Percentiles rank a stretch among this genome's conserved stretches.
Conservation (phyloP, 2,888 invertebrate species). For the Sesia apiformis region DNA sequence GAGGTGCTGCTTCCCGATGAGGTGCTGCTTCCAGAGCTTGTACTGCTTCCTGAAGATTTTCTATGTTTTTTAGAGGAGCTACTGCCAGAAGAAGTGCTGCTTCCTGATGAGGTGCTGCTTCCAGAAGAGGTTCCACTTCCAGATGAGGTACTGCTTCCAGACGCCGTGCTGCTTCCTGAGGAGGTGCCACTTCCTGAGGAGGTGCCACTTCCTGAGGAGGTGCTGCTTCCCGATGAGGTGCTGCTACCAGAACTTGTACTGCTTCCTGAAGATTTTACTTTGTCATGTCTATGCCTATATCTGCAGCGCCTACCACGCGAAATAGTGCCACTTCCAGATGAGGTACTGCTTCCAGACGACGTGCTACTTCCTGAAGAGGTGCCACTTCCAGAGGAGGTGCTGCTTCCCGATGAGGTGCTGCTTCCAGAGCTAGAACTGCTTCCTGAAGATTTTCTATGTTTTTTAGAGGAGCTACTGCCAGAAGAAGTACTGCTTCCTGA, state of each 20-base stretch:
- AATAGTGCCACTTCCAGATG: too few relatives aligned
- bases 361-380: too few relatives aligned
- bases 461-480: too few relatives aligned
- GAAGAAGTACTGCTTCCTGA: too few relatives aligned
- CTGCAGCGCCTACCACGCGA: too few relatives aligned
- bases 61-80: too few relatives aligned
- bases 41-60: neutral
- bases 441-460: too few relatives aligned
- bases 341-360: too few relatives aligned
- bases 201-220: neutral
- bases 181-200: neutral
- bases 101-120: neutral
- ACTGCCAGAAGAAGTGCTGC: neutral
- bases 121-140: neutral
- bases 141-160: neutral
- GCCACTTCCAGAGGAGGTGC: too few relatives aligned
- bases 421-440: too few relatives aligned
- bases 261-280: neutral
- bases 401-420: too few relatives aligned
- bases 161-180: neutral
- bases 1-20: neutral
- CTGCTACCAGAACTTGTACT: neutral
- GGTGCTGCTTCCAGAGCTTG: neutral
- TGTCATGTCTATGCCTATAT: neutral
- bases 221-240: neutral